Percentiles rank a stretch among this genome's conserved stretches.
Conservation (phyloP, 2,113 vertebrate genomes). For the Natator depressus region DNA sequence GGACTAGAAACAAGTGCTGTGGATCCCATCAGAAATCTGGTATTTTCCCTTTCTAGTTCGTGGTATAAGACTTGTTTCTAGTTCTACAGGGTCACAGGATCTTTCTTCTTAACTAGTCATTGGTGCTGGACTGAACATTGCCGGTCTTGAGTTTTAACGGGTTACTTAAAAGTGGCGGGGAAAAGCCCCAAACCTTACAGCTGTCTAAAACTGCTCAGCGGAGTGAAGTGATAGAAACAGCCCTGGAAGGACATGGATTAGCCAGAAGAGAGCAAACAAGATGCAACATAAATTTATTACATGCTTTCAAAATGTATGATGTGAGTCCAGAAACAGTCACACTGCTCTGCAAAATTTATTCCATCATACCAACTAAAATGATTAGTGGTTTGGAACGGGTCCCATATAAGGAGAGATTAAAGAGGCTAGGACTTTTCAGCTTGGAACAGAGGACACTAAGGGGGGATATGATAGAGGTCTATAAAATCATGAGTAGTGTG, state of each 20-base stretch:
- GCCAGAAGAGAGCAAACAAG: not conserved
- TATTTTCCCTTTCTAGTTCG: not conserved
- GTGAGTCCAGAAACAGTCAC: not conserved
- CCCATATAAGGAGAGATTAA: too few species aligned
- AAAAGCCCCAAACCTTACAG: not conserved
- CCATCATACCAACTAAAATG: not conserved
- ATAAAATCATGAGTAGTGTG: too few species aligned
- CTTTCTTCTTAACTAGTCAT: not conserved
- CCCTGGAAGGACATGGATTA: not conserved
- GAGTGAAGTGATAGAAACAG: not conserved
- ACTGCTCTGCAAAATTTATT: not conserved
- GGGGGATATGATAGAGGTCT: too few species aligned
- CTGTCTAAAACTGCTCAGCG: not conserved
- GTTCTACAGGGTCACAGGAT: not conserved
- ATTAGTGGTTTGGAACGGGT: too few species aligned
- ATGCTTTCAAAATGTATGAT: too few species aligned
- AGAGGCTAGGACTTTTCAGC: too few species aligned
- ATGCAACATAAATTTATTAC: too few species aligned
- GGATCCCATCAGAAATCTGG: fast-evolving
- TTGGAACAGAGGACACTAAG: too few species aligned
- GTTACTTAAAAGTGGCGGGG: fast-evolving
- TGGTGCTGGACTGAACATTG: fast-evolving
- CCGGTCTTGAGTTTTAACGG: too few species aligned
- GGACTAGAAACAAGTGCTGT: not conserved
- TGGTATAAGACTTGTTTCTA: not conserved